phyloP scores from a whole-genome alignment of 2,888 invertebrate species.

The Bembecia ichneumoniformis region DNA sequence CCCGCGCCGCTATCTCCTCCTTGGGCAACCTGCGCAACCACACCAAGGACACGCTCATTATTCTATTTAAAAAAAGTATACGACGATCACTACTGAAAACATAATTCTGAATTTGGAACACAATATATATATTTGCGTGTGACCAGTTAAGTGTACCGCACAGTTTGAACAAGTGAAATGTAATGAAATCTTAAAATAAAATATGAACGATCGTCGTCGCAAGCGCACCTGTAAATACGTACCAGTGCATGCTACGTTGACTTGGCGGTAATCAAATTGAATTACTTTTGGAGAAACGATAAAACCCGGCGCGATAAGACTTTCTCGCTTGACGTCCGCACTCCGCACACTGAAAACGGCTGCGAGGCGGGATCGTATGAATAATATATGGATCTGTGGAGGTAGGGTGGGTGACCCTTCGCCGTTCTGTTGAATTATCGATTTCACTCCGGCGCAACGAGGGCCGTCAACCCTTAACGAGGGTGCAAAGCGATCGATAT shows the following conservation, averaged over 20 bases:
- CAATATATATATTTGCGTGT: neutral
- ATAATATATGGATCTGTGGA: conserved; percentile 19
- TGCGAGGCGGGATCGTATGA: conserved; percentile 7
- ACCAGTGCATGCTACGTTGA: conserved; percentile 61
- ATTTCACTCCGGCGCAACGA: conserved; percentile 59
- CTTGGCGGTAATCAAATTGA: conserved; percentile 43
- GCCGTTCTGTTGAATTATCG: conserved; percentile 43
- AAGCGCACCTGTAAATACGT: conserved; percentile 33
- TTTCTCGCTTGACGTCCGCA: conserved; percentile 25
- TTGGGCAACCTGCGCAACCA: conserved; percentile 81
- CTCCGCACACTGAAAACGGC: conserved; percentile 21
- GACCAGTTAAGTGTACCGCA: conserved; percentile 8
- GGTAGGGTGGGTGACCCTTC: conserved; percentile 24
- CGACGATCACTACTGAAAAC: conserved; percentile 8
- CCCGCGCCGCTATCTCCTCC: conserved; percentile 89
- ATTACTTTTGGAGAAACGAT: conserved; percentile 63
- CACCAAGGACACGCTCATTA: conserved; percentile 62
- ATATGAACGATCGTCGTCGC: conserved; percentile 15
- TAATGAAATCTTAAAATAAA: conserved; percentile 41
- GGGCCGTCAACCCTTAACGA: conserved; percentile 35
- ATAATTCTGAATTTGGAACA: neutral
- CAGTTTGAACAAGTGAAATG: conserved; percentile 29
- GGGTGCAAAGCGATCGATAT: conserved; percentile 28
- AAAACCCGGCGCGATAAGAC: conserved; percentile 52
- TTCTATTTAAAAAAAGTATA: conserved; percentile 12